Percentiles rank a stretch among this genome's conserved stretches.
These are phyloP conservation scores for Mizuhopecten yessoensis DNA, from an alignment of 1,140 invertebrate species.

Conservation along the genomic window DNA sequence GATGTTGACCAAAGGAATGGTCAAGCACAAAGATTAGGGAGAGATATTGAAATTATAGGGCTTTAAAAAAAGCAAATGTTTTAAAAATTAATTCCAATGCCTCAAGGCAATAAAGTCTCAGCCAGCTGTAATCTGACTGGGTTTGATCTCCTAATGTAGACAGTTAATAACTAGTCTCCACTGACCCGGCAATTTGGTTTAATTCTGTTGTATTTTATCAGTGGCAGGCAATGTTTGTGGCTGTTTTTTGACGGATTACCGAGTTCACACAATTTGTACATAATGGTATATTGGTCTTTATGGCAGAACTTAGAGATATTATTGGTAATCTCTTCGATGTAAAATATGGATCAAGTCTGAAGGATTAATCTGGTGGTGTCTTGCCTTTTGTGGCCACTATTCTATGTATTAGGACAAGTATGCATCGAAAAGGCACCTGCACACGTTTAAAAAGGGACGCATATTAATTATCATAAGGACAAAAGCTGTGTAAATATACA, in stretches of 20 bases:
- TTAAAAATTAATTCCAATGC: neutral
- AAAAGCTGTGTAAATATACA: neutral
- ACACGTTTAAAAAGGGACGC: neutral
- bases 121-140: neutral
- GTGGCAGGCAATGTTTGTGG: neutral
- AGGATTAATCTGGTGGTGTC: neutral
- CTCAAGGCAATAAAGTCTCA: neutral
- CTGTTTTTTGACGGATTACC: no score
- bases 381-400: neutral
- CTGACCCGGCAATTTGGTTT: neutral
- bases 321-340: neutral
- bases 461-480: neutral
- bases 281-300: neutral
- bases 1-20: no score
- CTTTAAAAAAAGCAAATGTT: neutral
- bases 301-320: neutral
- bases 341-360: neutral
- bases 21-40: neutral
- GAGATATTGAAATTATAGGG: neutral
- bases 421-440: neutral
- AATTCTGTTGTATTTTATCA: neutral
- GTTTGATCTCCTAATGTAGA: conserved; percentile 11
- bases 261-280: no score
- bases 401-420: neutral
- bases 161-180: neutral